These are phyloP conservation scores for Papilio polyxenes DNA, from an alignment of 1,140 invertebrate genomes.

Conservation along the genomic window DNA sequence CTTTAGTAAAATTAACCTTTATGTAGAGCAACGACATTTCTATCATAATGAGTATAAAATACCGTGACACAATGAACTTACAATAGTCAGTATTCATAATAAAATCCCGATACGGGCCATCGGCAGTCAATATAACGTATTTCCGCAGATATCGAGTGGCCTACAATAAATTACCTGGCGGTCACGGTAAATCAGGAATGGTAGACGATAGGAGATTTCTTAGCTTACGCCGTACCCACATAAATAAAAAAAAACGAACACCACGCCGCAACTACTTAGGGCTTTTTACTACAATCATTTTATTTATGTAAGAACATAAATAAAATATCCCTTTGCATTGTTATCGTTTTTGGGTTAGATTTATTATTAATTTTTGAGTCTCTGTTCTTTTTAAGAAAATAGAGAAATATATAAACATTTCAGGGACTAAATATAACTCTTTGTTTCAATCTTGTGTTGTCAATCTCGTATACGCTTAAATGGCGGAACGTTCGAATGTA, in stretches of 20 bases:
- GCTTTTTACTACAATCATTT: slow-evolving; percentile 22
- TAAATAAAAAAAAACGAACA: slow-evolving; percentile 37
- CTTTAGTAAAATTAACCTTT: too few relatives aligned
- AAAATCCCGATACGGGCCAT: slow-evolving; percentile 1
- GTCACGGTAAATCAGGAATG: slow-evolving; percentile 36
- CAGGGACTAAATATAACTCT: slow-evolving; percentile 13
- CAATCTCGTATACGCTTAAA: slow-evolving; percentile 38
- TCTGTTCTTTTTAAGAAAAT: too few relatives aligned
- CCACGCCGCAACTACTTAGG: slow-evolving; percentile 12
- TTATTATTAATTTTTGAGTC: neutral
- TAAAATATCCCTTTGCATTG: slow-evolving; percentile 18
- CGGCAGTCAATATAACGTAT: slow-evolving; percentile 28
- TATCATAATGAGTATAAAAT: neutral
- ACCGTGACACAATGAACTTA: slow-evolving; percentile 26
- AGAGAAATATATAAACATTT: neutral
- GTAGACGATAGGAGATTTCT: slow-evolving; percentile 39
- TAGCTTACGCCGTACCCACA: slow-evolving; percentile 31
- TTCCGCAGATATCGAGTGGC: slow-evolving; percentile 35
- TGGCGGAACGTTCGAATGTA: slow-evolving; percentile 32
- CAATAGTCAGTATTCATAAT: slow-evolving; percentile 5
- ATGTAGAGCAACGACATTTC: too few relatives aligned
- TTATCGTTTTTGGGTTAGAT: slow-evolving; percentile 17
- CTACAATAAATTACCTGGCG: slow-evolving; percentile 36
- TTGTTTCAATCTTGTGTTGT: slow-evolving; percentile 36
- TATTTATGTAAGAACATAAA: slow-evolving; percentile 23